Conservation (phyloP, 1,140 invertebrate species). For the Oedothorax gibbosus region DNA sequence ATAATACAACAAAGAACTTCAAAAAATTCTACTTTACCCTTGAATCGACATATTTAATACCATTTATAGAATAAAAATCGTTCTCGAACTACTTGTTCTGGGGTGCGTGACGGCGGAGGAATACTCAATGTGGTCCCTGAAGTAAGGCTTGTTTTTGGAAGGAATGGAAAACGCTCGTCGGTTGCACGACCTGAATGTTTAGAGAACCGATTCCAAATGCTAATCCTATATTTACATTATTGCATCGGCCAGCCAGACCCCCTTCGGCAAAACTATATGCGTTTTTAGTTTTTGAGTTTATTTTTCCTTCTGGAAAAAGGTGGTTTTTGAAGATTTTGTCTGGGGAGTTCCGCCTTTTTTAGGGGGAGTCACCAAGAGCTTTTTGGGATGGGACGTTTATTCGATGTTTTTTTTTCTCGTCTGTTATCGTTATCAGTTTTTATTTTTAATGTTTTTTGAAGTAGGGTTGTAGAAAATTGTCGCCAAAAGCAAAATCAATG, state of each 20-base stretch:
- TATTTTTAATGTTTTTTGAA: background rate
- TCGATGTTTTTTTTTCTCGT: constrained; percentile 15
- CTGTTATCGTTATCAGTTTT: constrained; percentile 34
- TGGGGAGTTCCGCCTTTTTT: constrained; percentile 36
- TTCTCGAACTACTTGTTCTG: background rate
- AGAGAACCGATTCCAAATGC: constrained; percentile 55
- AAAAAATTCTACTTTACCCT: too few species aligned
- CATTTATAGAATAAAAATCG: too few species aligned
- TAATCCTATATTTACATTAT: constrained; percentile 58
- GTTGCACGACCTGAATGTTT: constrained; percentile 49
- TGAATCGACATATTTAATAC: too few species aligned
- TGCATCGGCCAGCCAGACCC: constrained; percentile 26
- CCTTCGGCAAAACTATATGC: constrained; percentile 15
- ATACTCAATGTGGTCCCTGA: constrained; percentile 42
- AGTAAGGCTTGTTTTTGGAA: constrained; percentile 52
- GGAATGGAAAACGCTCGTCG: constrained; percentile 46
- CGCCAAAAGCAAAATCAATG: constrained; percentile 4
- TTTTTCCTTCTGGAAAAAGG: background rate
- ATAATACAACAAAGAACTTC: too few species aligned
- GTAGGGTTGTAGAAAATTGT: constrained; percentile 8
- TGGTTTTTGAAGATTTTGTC: constrained; percentile 12
- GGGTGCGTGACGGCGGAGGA: constrained; percentile 3
- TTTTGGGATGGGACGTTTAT: constrained; percentile 37
- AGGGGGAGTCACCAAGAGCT: background rate
- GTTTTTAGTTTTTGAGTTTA: constrained; percentile 1